Conservation (phyloP, 2,888 invertebrate genomes). For the Agrochola circellaris region DNA sequence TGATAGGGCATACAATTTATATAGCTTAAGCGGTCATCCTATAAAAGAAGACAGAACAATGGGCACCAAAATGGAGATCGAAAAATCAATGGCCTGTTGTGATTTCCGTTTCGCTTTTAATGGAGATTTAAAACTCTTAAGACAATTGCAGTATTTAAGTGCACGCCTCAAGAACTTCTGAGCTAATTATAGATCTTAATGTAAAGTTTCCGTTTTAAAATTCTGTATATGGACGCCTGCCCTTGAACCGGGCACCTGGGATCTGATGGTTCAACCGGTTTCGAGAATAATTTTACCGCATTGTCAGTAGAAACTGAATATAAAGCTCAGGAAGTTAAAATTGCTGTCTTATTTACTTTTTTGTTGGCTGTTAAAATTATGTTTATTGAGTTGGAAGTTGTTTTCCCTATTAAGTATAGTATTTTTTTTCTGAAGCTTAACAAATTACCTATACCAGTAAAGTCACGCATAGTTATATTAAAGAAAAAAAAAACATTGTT, state of each 20-base stretch:
- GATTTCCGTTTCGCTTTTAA: slow-evolving; percentile 35
- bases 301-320: slow-evolving; percentile 42
- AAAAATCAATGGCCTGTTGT: slow-evolving; percentile 34
- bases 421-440: not conserved
- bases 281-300: slow-evolving; percentile 49
- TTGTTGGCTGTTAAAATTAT: slow-evolving; percentile 24
- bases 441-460: not conserved
- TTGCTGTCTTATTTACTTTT: slow-evolving; percentile 27
- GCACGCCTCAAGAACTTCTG: slow-evolving; percentile 31
- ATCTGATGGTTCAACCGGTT: slow-evolving; percentile 64
- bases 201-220: slow-evolving; percentile 56
- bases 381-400: not conserved
- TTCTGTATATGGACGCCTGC: slow-evolving; percentile 51
- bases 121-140: slow-evolving; percentile 26
- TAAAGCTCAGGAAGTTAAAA: slow-evolving; percentile 40
- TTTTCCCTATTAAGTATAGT: slow-evolving; percentile 2
- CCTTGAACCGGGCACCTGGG: slow-evolving; percentile 62
- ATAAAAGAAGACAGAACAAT: slow-evolving; percentile 49
- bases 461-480: not conserved
- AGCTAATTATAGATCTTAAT: slow-evolving; percentile 58
- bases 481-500: not conserved
- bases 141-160: slow-evolving; percentile 35
- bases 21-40: slow-evolving; percentile 13
- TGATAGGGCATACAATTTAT: not conserved
- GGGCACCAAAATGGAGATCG: slow-evolving; percentile 3